Conservation (phyloP, 2,888 invertebrate species). For the Hypomecis atomaria region DNA sequence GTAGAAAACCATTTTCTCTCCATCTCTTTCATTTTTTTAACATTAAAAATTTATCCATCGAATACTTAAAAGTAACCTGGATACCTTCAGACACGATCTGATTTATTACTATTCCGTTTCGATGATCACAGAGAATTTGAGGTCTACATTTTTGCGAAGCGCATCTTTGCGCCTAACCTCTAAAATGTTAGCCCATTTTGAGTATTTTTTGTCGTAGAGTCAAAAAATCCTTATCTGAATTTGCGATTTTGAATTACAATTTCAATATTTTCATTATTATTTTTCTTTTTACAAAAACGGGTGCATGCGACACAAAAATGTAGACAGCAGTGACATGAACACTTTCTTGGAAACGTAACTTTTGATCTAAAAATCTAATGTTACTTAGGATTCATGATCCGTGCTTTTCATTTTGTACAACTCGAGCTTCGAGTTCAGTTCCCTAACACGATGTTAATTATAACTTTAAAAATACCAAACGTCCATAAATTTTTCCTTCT, state of each 20-base stretch:
- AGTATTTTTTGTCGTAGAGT: slow-evolving; percentile 50
- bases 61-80: slow-evolving; percentile 78
- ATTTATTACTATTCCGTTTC: slow-evolving; percentile 75
- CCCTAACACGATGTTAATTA: slow-evolving; percentile 77
- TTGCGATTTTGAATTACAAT: slow-evolving; percentile 69
- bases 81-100: slow-evolving; percentile 72
- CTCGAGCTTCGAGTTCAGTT: slow-evolving; percentile 67
- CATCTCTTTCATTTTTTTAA: slow-evolving; percentile 59
- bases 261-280: slow-evolving; percentile 52
- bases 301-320: slow-evolving; percentile 57
- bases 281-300: slow-evolving; percentile 46
- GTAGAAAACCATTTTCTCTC: slow-evolving; percentile 68
- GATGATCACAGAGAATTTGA: slow-evolving; percentile 78
- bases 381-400: slow-evolving; percentile 79
- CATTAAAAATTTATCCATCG: slow-evolving; percentile 73
- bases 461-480: slow-evolving; percentile 84
- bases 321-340: slow-evolving; percentile 66
- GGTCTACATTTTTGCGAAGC: slow-evolving; percentile 56
- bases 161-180: slow-evolving; percentile 45
- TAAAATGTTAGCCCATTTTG: slow-evolving; percentile 50
- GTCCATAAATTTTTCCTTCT: slow-evolving; percentile 83
- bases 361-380: slow-evolving; percentile 80
- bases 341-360: slow-evolving; percentile 83
- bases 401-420: slow-evolving; percentile 81
- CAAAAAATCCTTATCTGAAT: slow-evolving; percentile 60